Base-by-base conservation (phyloP, 1,140 invertebrate species). In the Papilio polytes region DNA sequence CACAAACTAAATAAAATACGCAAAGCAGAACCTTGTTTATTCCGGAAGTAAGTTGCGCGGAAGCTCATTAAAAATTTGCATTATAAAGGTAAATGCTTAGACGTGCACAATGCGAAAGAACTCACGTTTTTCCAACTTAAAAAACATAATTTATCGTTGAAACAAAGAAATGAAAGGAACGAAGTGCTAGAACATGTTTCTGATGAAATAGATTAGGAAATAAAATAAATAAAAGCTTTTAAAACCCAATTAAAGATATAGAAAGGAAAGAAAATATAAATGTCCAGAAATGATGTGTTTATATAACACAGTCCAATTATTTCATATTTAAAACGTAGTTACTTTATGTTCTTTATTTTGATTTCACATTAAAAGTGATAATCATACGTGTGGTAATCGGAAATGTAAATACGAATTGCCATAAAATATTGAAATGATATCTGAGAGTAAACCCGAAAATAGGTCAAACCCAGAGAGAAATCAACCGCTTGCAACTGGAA, bases 81-180 rank as follows among this genome's bases (percentile, higher is more conserved):
- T 70, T 31, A 70, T 70, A 70, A 70, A 70, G 63, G 63, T 70
- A 70, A 70, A 31, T 70, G 63, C 63, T 70, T 70, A 70, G 63
- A 70, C 63, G 26, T 70, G 63, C 22, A 70, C 63, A 70, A 70
- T 70, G 63, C 63, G 31, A 70, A 15, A 70, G 26, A 70, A 70
- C 22, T 70, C 26, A 31, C 26, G 26, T 70, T 70, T 70, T 70
- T 70, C 26, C 22, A 70, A 70, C 63, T 31, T 18, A 31, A 70
- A 66, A 70, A 70, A 70, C 31, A 18, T 70, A 31, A 70, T 31
- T 70, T 70, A 18, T 15, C 63, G 63, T 15, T 63, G 18, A 63
- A 3, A 18, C 22, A 13, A 10, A 26, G 26, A 26, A 26, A 26
- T 10, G 36, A 56, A 56, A 56, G 6, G 13, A 66, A 66, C 31